Conservation (phyloP, 2,888 invertebrate species). For the Caenorhabditis drosophilae region DNA sequence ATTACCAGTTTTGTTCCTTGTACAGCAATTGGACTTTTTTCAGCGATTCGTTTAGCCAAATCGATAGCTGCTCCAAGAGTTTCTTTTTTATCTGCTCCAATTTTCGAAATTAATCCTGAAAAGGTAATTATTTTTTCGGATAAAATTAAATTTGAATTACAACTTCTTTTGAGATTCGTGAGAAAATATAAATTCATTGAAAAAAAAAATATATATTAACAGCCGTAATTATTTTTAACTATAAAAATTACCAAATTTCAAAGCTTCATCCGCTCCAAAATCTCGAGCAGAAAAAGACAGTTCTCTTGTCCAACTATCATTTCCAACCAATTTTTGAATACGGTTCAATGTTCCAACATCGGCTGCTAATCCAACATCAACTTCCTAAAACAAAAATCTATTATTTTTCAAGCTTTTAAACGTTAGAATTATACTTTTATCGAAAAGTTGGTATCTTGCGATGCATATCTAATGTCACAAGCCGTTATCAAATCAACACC, state of each 20-base stretch:
- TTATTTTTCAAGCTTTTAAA: conserved; percentile 1
- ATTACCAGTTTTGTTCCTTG: conserved; percentile 87
- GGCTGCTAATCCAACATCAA: conserved; percentile 82
- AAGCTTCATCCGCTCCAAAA: conserved; percentile 75
- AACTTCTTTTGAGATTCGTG: no score
- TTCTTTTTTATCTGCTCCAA: conserved; percentile 22
- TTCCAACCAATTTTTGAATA: conserved; percentile 86
- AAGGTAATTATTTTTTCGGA: no score
- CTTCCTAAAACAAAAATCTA: conserved; percentile 73
- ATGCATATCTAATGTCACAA: conserved; percentile 89
- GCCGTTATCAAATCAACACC: conserved; percentile 87
- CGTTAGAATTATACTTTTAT: conserved; percentile 78
- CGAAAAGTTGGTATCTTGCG: conserved; percentile 87
- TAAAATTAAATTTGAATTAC: no score
- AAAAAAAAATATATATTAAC: no score
- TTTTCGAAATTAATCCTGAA: conserved; percentile 33
- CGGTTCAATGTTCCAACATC: conserved; percentile 93
- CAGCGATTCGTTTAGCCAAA: conserved; percentile 81
- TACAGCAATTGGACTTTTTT: conserved; percentile 90
- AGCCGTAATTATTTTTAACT: no score
- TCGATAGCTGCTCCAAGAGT: conserved; percentile 67
- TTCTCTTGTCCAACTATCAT: conserved; percentile 84
- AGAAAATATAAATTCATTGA: no score
- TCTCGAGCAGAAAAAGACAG: conserved; percentile 85
- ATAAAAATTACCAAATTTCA: conserved; percentile 14